A percentile compares a stretch with the other conserved stretches of the same genome.
These are phyloP conservation scores for Philaethria dido DNA, from an alignment of 2,888 invertebrate genomes.

Conservation along the genomic window DNA sequence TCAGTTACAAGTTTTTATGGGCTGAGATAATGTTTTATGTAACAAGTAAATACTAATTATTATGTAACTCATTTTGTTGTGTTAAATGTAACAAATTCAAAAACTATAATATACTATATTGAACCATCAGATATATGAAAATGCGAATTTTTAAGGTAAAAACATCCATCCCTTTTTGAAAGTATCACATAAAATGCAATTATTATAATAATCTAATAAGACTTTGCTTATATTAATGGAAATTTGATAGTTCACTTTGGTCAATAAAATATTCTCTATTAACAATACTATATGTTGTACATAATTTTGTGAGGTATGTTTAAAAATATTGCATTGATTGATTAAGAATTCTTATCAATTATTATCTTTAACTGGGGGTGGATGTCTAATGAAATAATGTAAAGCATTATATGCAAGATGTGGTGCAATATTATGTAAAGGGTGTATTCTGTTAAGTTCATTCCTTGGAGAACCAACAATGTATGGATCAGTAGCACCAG, in stretches of 20 bases:
- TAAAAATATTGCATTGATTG: not conserved
- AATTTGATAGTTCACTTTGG: slow-evolving; percentile 8
- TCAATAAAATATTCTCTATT: not conserved
- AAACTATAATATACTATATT: not conserved
- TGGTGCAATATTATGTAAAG: slow-evolving; percentile 92
- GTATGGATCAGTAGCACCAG: slow-evolving; percentile 73
- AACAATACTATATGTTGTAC: not conserved
- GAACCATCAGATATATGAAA: not conserved
- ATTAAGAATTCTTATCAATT: slow-evolving; percentile 52
- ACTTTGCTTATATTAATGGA: not conserved
- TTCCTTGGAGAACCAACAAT: slow-evolving; percentile 87
- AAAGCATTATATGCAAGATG: slow-evolving; percentile 81
- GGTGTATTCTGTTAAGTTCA: slow-evolving; percentile 90
- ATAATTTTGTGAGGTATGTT: not conserved
- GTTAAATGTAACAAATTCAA: not conserved
- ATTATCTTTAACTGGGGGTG: slow-evolving; percentile 73
- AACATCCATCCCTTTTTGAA: not conserved
- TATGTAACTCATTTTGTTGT: slow-evolving; percentile 5
- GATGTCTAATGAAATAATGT: slow-evolving; percentile 78
- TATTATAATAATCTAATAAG: not conserved
- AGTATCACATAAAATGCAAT: slow-evolving; percentile 9
- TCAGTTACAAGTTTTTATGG: slow-evolving; percentile 12
- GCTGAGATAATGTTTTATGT: not conserved
- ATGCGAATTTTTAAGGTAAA: not conserved
- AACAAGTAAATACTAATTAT: not conserved